Conservation (phyloP, 2,797 vertebrate genomes). For the Crypturellus tataupa region DNA sequence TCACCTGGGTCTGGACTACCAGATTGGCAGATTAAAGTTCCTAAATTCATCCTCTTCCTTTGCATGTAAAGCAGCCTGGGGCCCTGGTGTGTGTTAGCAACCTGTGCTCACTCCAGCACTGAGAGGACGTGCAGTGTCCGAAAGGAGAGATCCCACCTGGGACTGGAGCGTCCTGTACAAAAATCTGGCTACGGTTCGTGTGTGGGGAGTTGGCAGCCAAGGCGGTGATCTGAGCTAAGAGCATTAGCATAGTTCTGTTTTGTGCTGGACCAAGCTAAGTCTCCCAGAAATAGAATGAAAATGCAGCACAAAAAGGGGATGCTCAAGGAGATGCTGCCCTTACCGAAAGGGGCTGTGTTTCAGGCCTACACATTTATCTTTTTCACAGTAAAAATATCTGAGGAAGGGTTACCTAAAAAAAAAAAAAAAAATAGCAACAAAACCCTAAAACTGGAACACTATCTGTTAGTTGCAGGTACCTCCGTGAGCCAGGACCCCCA, state of each 20-base stretch:
- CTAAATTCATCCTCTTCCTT: neutral
- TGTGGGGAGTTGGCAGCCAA: neutral
- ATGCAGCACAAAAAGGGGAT: neutral
- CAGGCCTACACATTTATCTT: neutral
- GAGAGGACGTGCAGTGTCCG: neutral
- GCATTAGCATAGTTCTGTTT: neutral
- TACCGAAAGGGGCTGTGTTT: neutral
- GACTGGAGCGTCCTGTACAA: neutral
- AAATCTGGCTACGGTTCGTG: neutral
- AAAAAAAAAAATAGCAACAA: neutral
- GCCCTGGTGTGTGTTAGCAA: rapidly evolving
- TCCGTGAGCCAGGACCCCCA: neutral
- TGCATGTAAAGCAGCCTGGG: neutral
- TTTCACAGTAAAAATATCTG: neutral
- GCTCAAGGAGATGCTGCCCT: neutral
- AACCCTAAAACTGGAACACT: neutral
- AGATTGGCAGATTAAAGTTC: neutral
- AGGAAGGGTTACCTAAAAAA: neutral
- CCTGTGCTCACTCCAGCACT: neutral
- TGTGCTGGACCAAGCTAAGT: neutral
- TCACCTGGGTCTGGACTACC: neutral
- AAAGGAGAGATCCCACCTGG: neutral
- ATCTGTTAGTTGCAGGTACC: neutral
- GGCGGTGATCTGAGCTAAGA: neutral
- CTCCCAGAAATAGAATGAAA: constrained; percentile 22